Percentiles rank a stretch among this genome's conserved stretches.
Evolutionary conservation across 2,888 invertebrate species (phyloP).

Genomic region (Nemoura dubitans): DNA sequence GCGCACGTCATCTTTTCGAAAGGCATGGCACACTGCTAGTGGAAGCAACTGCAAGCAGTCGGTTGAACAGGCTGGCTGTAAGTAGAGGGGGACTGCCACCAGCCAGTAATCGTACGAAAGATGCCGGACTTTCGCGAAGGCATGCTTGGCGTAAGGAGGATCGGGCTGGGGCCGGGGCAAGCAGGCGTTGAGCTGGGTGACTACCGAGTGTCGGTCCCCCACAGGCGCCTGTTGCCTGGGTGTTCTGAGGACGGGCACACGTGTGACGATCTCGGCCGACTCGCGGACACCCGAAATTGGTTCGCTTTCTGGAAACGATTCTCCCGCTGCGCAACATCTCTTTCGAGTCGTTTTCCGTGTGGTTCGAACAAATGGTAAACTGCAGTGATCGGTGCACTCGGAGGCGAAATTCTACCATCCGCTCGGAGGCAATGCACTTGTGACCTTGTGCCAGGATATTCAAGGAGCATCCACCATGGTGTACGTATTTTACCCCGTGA

Average conservation of each 20-base stretch:
- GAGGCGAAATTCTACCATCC: not conserved
- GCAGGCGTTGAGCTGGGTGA: not conserved
- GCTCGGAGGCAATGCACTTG: conserved; percentile 32
- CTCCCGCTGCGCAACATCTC: too few relatives aligned
- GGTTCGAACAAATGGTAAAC: not conserved
- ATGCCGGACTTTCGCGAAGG: not conserved
- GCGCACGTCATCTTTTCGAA: not conserved
- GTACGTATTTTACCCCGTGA: conserved; percentile 16
- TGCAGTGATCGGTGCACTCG: not conserved
- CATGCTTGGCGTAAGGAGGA: not conserved
- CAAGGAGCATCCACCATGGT: conserved; percentile 23
- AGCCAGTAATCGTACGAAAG: not conserved
- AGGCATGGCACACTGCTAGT: not conserved
- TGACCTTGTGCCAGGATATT: conserved; percentile 32
- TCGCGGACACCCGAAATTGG: too few relatives aligned
- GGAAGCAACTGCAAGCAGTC: too few relatives aligned
- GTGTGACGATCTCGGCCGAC: not conserved
- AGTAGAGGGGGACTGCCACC: not conserved
- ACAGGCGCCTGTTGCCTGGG: not conserved
- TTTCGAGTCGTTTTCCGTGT: not conserved
- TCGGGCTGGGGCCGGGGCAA: too few relatives aligned
- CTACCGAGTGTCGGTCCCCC: not conserved
- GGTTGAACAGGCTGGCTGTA: too few relatives aligned
- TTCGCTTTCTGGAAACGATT: too few relatives aligned
- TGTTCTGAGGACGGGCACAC: not conserved